Evolutionary conservation across 1,140 invertebrate genomes (phyloP).

Genomic region (Cyphomyrmex costatus): DNA sequence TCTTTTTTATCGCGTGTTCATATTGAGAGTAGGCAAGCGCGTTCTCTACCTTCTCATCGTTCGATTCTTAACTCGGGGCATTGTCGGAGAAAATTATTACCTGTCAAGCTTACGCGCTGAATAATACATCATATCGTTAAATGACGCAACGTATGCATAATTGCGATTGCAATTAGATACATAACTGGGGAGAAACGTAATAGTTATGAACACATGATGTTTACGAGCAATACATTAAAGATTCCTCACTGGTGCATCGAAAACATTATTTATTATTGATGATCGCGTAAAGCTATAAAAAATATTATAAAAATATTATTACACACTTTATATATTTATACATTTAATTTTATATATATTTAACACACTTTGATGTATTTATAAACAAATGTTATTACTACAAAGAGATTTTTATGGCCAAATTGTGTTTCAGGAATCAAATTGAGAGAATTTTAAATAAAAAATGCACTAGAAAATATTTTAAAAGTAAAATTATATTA

Average conservation of each 20-base stretch:
- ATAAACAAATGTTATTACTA: neutral
- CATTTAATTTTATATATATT: too few species aligned
- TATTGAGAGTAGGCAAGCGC: constrained; percentile 20
- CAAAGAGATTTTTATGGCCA: neutral
- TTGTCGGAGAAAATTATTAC: neutral
- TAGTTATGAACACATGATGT: neutral
- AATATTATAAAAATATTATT: neutral
- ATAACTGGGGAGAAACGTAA: neutral
- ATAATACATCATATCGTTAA: constrained; percentile 4
- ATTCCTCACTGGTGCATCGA: neutral
- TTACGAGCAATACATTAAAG: neutral
- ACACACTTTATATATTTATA: neutral
- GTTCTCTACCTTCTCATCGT: constrained; percentile 22
- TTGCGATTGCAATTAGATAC: neutral
- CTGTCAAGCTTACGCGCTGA: neutral
- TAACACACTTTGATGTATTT: too few species aligned
- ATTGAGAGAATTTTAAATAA: neutral
- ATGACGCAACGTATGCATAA: constrained; percentile 8
- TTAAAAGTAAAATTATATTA: neutral
- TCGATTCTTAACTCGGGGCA: neutral
- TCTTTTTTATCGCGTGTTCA: constrained; percentile 9
- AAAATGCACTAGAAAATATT: too few species aligned
- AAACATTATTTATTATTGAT: neutral
- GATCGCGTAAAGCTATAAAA: neutral
- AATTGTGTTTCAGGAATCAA: neutral